A percentile compares a stretch with the other conserved stretches of the same genome.
These are phyloP conservation scores for Brachionus rubens DNA, from an alignment of 1,140 invertebrate genomes.

Conservation along the genomic window DNA sequence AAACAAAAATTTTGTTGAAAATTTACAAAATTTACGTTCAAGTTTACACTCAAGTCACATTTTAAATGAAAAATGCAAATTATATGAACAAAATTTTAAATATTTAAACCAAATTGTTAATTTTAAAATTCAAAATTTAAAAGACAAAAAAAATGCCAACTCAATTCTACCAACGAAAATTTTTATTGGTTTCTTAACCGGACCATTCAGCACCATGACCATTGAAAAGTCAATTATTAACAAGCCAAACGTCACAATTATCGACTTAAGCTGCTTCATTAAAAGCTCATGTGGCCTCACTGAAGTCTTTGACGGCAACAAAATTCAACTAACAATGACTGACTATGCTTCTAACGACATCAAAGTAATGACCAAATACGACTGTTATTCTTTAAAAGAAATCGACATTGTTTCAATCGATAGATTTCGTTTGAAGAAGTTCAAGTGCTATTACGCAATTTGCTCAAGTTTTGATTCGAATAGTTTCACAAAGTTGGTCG, in stretches of 20 bases:
- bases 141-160: background rate
- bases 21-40: too few relatives aligned
- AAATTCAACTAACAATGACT: background rate
- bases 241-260: background rate
- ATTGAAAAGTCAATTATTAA: background rate
- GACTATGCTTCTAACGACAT: conserved; percentile 19
- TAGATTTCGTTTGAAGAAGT: conserved; percentile 8
- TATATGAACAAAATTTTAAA: conserved; percentile 21
- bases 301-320: conserved; percentile 12
- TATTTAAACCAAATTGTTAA: conserved; percentile 17
- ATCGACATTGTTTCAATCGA: background rate
- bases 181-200: background rate
- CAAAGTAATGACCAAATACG: conserved; percentile 10
- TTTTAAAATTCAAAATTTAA: background rate
- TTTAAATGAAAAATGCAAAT: conserved; percentile 22
- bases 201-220: background rate
- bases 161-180: background rate
- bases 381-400: background rate
- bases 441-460: conserved; percentile 29
- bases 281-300: conserved; percentile 36
- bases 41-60: conserved; percentile 18
- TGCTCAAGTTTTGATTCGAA: background rate
- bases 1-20: background rate
- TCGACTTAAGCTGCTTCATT: background rate
- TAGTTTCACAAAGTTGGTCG: background rate